Percentiles rank a stretch among this genome's conserved stretches.
These are phyloP conservation scores for Budorcas taxicolor DNA, from an alignment of 2,113 vertebrate genomes.

Conservation along the genomic window DNA sequence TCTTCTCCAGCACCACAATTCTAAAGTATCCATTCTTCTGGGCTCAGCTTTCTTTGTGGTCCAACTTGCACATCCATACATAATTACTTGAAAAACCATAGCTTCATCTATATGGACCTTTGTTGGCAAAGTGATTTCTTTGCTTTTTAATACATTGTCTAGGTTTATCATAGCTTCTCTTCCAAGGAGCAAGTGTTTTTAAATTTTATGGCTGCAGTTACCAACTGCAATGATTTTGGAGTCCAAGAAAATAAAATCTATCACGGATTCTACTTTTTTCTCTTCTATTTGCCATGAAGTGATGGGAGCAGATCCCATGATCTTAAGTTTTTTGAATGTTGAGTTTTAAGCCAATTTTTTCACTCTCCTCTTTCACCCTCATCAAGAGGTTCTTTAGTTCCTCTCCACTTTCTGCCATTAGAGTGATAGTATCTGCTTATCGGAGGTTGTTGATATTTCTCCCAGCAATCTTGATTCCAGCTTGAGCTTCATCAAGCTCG, in stretches of 20 bases:
- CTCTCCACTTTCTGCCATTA: no score
- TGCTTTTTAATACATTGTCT: no score
- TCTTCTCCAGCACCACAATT: background rate
- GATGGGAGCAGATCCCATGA: background rate
- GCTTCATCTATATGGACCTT: background rate
- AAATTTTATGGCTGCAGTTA: background rate
- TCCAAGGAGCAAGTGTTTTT: background rate
- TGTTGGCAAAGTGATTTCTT: background rate
- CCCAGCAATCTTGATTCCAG: no score
- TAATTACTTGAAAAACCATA: background rate
- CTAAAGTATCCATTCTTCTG: background rate
- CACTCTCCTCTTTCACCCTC: background rate
- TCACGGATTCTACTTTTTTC: background rate
- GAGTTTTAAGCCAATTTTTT: background rate
- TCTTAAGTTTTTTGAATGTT: background rate
- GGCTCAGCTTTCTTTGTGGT: background rate
- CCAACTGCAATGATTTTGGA: background rate
- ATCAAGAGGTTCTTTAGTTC: background rate
- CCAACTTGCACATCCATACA: background rate
- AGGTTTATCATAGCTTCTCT: background rate
- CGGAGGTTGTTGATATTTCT: no score
- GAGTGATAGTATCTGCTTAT: no score
- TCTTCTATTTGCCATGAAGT: background rate
- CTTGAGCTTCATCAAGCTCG: no score
- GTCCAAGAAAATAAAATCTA: background rate